These are phyloP conservation scores for Rostratula benghalensis DNA, from an alignment of 2,113 vertebrate genomes.

Conservation along the genomic window DNA sequence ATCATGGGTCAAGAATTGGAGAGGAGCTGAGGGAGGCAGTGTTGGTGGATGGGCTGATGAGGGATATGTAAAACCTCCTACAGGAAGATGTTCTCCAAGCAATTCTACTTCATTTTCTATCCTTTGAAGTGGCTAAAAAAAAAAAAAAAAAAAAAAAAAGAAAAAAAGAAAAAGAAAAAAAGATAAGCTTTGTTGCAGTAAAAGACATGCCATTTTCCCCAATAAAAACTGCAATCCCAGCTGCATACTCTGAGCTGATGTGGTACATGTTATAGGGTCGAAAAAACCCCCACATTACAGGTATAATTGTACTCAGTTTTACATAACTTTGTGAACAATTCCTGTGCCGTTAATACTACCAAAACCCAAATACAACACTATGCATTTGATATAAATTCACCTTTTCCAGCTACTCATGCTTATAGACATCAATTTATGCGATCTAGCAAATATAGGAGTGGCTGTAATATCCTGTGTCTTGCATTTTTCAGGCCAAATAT, in stretches of 20 bases:
- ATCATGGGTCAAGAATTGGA: slow-evolving; percentile 95
- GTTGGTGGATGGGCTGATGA: slow-evolving; percentile 88
- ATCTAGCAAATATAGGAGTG: slow-evolving; percentile 28
- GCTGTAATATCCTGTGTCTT: slow-evolving; percentile 40
- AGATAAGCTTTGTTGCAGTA: neutral
- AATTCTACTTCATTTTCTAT: slow-evolving; percentile 98
- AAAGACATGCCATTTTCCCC: neutral
- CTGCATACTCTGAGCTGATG: neutral
- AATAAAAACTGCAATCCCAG: neutral
- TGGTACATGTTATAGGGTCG: neutral
- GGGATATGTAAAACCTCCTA: slow-evolving; percentile 90
- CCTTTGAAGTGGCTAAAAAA: slow-evolving; percentile 89
- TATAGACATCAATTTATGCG: slow-evolving; percentile 36
- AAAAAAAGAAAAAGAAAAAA: neutral
- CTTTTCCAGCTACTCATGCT: slow-evolving; percentile 40
- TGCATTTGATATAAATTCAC: slow-evolving; percentile 14
- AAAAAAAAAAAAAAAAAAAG: neutral
- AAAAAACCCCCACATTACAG: neutral
- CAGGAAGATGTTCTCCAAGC: slow-evolving; percentile 92
- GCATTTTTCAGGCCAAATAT: slow-evolving; percentile 39
- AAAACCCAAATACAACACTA: slow-evolving; percentile 23
- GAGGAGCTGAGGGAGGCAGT: slow-evolving; percentile 88
- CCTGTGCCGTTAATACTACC: neutral
- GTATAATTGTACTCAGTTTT: neutral
- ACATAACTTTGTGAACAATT: neutral